These are phyloP conservation scores for Lutraria rhynchaena DNA, from an alignment of 1,140 invertebrate species.

Conservation along the genomic window DNA sequence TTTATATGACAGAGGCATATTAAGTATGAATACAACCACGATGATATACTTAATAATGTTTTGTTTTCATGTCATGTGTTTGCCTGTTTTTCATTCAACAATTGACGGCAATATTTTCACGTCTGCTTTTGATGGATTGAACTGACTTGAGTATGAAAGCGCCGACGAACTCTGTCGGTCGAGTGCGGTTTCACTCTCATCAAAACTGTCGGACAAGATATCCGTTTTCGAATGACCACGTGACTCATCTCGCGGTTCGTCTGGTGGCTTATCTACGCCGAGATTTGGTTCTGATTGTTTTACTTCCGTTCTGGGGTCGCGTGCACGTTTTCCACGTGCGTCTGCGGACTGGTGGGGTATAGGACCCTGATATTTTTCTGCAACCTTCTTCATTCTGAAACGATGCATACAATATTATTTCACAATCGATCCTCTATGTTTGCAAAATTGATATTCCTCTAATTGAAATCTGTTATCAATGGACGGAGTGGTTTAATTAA, in stretches of 20 bases:
- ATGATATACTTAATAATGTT: background rate
- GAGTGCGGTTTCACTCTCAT: background rate
- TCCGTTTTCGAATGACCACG: background rate
- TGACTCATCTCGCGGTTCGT: background rate
- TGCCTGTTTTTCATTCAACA: background rate
- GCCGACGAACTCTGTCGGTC: background rate
- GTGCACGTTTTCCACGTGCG: background rate
- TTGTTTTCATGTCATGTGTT: background rate
- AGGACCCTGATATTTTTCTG: conserved; percentile 45
- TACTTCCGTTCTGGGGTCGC: background rate
- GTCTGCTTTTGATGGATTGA: background rate
- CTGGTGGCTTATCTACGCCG: background rate
- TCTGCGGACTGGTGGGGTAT: background rate
- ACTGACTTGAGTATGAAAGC: background rate
- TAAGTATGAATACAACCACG: background rate
- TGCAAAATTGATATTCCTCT: no score
- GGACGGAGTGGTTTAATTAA: no score
- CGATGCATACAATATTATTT: no score
- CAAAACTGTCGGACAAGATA: background rate
- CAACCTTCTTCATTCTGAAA: conserved; percentile 46
- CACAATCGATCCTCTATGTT: no score
- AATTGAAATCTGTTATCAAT: no score
- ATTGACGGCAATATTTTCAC: conserved; percentile 1
- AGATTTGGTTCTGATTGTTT: background rate
- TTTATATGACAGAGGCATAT: background rate